phyloP scores from a whole-genome alignment of 2,113 vertebrate species.

The Ia io region DNA sequence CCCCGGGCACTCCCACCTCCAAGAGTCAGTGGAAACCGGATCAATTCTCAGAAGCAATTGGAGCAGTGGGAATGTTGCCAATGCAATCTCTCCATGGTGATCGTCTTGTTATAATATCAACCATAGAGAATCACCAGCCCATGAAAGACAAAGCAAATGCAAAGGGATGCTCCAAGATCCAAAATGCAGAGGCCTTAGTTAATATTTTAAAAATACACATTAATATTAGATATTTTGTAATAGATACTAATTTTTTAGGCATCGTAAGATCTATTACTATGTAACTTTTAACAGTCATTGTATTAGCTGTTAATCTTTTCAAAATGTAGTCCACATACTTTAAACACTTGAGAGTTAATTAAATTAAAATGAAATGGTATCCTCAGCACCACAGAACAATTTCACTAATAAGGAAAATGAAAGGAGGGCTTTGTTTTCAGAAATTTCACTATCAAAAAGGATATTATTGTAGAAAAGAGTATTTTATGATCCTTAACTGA shows the following conservation, averaged over 20 bases:
- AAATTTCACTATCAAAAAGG: neutral
- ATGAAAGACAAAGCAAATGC: neutral
- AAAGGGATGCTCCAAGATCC: neutral
- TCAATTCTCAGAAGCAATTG: constrained; percentile 27
- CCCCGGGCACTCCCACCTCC: neutral
- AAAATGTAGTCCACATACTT: neutral
- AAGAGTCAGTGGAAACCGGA: neutral
- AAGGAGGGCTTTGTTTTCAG: neutral
- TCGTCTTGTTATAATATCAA: neutral
- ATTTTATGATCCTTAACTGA: neutral
- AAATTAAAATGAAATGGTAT: constrained; percentile 40
- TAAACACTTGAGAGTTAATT: constrained; percentile 39
- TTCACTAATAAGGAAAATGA: constrained; percentile 21
- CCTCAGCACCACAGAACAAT: neutral
- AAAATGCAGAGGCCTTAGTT: neutral
- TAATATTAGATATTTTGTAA: neutral
- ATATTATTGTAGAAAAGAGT: neutral
- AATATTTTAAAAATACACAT: neutral
- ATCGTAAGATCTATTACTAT: neutral
- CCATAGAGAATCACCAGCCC: neutral
- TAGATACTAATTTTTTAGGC: neutral
- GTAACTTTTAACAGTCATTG: constrained; percentile 15
- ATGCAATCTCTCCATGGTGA: neutral
- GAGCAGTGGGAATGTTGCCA: neutral
- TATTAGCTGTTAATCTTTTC: neutral